Base-by-base conservation (phyloP, 2,113 vertebrate species). In the Lasiurus borealis region DNA sequence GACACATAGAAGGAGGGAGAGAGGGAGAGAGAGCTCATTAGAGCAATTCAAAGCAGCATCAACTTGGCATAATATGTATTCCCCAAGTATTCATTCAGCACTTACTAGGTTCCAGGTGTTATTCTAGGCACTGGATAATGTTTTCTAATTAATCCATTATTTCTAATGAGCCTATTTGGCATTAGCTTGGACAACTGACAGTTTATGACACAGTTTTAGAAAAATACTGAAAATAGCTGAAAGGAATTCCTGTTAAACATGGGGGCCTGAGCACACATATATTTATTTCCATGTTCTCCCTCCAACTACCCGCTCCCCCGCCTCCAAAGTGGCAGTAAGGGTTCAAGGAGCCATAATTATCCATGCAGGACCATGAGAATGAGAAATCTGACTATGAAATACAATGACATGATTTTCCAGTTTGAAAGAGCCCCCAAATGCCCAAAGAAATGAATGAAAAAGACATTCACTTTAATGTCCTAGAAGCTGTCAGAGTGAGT, bases 171-270 rank as follows among this genome's bases (percentile, higher is more conserved):
- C 27, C 52, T 90, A 31, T 46, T 78, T 80, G 50, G 16, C 27
- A 71, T 88, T 93, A 93, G 36, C 40, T 48, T 76, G 14, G 14
- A 85, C 40, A 91, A 57, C 75, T 46, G 31, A 71, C 2, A 75
- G 52, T 88, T 81, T 71, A 59, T 62, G 48, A 36, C 19, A 44
- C 9, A 85, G 8, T 88, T 88, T 82, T 34, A 48, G 4, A 91
- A 81, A 88, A 93, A 85, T 76, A 80, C 2, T 57, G 3, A 82
- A 91, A 91, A 44, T n/a, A 66, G 11, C 34, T 88, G 36, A 88
- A 59, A 59, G 27, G 31, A 73, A 68, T 18, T 66, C 18, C 34
- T 83, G 19, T 73, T 52, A 76, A 76, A 29, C 54, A 46, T 8
- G 13, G 89, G 84, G 7, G 2, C n/a, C 14, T 69, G 36, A 76